Evolutionary conservation across 1,140 invertebrate genomes (phyloP).

Genomic region (Apis laboriosa): DNA sequence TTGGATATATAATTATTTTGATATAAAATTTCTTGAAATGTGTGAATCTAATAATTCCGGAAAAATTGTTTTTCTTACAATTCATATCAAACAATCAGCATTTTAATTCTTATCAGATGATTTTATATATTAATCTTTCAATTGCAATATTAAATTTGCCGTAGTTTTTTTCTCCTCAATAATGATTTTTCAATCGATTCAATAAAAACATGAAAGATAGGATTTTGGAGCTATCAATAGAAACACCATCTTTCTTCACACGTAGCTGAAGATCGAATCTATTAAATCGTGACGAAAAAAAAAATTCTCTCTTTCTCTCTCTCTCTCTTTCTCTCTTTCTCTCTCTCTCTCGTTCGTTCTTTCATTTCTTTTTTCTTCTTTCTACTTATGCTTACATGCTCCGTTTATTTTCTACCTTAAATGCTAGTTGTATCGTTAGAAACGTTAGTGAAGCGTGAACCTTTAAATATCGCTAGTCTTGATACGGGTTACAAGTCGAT

Average conservation of each 20-base stretch:
- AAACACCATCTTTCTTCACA: neutral
- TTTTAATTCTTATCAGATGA: neutral
- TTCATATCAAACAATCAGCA: neutral
- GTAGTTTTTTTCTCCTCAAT: too few species aligned
- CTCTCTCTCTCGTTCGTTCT: slow-evolving; percentile 14
- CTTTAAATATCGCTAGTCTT: slow-evolving; percentile 81
- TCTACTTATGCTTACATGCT: slow-evolving; percentile 55
- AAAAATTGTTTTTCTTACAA: neutral
- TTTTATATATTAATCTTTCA: neutral
- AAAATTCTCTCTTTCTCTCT: neutral
- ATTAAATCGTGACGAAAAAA: neutral
- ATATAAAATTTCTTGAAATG: slow-evolving; percentile 20
- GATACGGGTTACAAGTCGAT: slow-evolving; percentile 78
- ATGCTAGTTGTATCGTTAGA: slow-evolving; percentile 72
- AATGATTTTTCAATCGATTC: neutral
- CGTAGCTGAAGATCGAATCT: neutral
- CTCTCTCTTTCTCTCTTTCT: too few species aligned
- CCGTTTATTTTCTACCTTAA: slow-evolving; percentile 57
- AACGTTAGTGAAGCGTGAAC: slow-evolving; percentile 80
- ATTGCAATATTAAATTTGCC: neutral
- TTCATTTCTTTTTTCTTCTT: slow-evolving; percentile 8
- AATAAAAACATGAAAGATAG: neutral
- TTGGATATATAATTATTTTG: neutral
- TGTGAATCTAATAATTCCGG: neutral
- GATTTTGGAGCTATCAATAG: neutral